Evolutionary conservation across 2,888 invertebrate genomes (phyloP), one percentile per base, ranked within the genome.

Genomic region (Petrophora chlorosata): DNA sequence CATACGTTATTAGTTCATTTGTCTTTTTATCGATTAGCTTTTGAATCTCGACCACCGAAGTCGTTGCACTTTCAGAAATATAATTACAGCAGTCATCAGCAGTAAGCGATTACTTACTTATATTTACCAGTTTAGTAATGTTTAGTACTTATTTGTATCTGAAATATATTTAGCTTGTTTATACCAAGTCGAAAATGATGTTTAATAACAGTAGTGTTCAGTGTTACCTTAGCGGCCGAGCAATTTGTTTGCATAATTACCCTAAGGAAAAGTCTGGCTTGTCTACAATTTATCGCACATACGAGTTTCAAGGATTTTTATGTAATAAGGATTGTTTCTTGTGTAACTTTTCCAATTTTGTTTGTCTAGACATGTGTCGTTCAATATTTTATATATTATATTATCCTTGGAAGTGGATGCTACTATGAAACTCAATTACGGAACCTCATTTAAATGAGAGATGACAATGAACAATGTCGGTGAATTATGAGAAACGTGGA

Each of bases 11-110:
- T 53, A 57, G 57, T 53, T 53, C 51, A 48, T 46, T 57, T 57
- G 48, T 53, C 39, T 56, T 52, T 59, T 44, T 42, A 56, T 59
- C 46, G 52, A 59, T 63, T 52, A 49, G 45, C 44, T 58, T 10
- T 59, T 44, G 36, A 55, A 56, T 22, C 16, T 12, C n/a, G 7
- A 46, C 5, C 16, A 19, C 7, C n/a, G n/a, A n/a, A n/a, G n/a
- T n/a, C n/a, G n/a, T n/a, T n/a, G n/a, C n/a, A 33, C 17, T 33
- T 41, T 16, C 10, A 12, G 29, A 38, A 38, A 28, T 17, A n/a
- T n/a, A n/a, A n/a, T n/a, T n/a, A n/a, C n/a, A n/a, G n/a, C n/a
- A n/a, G n/a, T n/a, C n/a, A n/a, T n/a, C n/a, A n/a, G n/a, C n/a
- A n/a, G n/a, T n/a, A n/a, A n/a, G n/a, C n/a, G n/a, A n/a, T n/a